Conservation (phyloP, 2,113 vertebrate genomes). For the Brachypteracias leptosomus region DNA sequence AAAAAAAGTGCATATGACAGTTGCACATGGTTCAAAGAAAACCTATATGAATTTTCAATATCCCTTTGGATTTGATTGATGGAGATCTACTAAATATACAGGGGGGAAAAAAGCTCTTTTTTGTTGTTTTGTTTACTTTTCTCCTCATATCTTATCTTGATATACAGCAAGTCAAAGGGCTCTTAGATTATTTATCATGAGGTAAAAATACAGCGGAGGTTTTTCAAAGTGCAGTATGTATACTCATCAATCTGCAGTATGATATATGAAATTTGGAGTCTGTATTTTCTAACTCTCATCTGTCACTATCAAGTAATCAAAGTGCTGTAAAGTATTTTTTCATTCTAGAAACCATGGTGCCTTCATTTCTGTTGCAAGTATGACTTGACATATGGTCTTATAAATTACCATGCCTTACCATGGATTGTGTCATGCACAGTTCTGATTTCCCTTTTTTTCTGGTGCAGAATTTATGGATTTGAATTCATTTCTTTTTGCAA, state of each 20-base stretch:
- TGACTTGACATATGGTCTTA: neutral
- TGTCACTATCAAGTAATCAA: neutral
- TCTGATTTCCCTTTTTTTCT: neutral
- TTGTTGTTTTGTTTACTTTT: neutral
- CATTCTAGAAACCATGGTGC: neutral
- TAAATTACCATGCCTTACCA: neutral
- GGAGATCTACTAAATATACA: neutral
- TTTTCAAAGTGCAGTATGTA: neutral
- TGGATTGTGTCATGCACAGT: neutral
- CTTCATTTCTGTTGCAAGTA: neutral
- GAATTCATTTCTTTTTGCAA: neutral
- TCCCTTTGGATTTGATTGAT: neutral
- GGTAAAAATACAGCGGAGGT: neutral
- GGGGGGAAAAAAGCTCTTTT: neutral
- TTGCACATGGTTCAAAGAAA: constrained; percentile 10
- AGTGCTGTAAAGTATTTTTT: neutral
- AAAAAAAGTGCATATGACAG: neutral
- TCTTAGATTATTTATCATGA: neutral
- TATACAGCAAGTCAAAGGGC: neutral
- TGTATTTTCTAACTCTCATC: neutral
- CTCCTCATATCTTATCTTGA: neutral
- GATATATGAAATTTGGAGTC: neutral
- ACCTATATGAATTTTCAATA: neutral
- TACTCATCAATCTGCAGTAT: neutral
- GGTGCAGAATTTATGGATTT: neutral